Evolutionary conservation across 2,888 invertebrate genomes (phyloP).

Genomic region (Unio pictorum): DNA sequence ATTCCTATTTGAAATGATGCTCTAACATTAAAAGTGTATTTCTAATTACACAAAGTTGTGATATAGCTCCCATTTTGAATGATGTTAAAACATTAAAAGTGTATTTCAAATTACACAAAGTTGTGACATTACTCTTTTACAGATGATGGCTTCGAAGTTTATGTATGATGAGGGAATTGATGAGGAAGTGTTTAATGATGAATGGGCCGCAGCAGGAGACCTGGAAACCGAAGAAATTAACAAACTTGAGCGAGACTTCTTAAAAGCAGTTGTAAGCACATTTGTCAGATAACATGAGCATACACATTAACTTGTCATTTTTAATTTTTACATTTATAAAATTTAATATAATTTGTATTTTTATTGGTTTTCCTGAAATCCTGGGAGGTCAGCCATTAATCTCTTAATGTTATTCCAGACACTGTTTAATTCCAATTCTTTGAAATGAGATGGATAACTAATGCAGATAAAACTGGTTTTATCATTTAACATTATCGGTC

Average conservation of each 20-base stretch:
- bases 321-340: too few relatives aligned
- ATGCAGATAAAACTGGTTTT: too few relatives aligned
- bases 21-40: too few relatives aligned
- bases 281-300: neutral
- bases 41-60: too few relatives aligned
- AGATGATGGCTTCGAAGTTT: conserved; percentile 98
- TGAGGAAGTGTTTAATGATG: conserved; percentile 90
- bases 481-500: too few relatives aligned
- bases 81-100: too few relatives aligned
- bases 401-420: neutral
- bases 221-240: conserved; percentile 83
- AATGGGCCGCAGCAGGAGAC: conserved; percentile 92
- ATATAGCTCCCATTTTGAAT: too few relatives aligned
- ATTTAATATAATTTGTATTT: neutral
- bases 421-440: neutral
- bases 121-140: conserved; percentile 10
- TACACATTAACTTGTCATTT: neutral
- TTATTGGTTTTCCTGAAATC: neutral
- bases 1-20: too few relatives aligned
- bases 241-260: conserved; percentile 88
- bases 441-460: too few relatives aligned
- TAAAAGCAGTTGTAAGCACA: conserved; percentile 82
- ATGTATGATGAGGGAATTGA: conserved; percentile 93
- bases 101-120: too few relatives aligned
- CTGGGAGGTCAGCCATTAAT: neutral